phyloP scores from a whole-genome alignment of 2,113 vertebrate species.

The Cebus imitator region DNA sequence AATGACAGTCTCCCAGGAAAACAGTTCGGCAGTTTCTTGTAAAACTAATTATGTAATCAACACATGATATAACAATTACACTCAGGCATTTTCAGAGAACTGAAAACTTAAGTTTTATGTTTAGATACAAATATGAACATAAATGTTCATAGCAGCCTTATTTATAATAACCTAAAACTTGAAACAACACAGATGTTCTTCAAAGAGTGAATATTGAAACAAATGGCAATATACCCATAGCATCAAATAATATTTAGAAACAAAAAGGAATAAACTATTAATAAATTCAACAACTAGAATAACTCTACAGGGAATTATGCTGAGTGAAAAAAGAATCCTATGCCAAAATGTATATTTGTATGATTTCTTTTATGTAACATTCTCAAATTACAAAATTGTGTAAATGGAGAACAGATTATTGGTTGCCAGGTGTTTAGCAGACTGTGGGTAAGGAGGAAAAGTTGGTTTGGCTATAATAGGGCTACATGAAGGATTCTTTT shows the following conservation, averaged over 20 bases:
- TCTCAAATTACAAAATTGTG: not conserved
- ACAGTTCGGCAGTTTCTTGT: not conserved
- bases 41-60: not conserved
- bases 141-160: not conserved
- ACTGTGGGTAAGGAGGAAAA: not conserved
- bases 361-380: not conserved
- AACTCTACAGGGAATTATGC: not conserved
- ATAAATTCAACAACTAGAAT: not conserved
- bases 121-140: not conserved
- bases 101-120: not conserved
- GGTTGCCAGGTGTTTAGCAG: not conserved
- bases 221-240: not conserved
- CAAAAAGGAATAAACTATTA: not conserved
- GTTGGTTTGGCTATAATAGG: rapidly evolving
- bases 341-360: not conserved
- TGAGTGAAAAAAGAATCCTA: not conserved
- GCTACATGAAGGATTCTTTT: rapidly evolving
- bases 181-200: not conserved
- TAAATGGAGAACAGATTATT: not conserved
- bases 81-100: not conserved
- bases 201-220: not conserved
- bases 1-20: not conserved
- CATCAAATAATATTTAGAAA: not conserved
- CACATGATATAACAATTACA: not conserved
- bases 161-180: not conserved